A percentile compares a stretch with the other conserved stretches of the same genome.
Conservation (phyloP, 2,888 invertebrate genomes). For the Rhamnusium bicolor region DNA sequence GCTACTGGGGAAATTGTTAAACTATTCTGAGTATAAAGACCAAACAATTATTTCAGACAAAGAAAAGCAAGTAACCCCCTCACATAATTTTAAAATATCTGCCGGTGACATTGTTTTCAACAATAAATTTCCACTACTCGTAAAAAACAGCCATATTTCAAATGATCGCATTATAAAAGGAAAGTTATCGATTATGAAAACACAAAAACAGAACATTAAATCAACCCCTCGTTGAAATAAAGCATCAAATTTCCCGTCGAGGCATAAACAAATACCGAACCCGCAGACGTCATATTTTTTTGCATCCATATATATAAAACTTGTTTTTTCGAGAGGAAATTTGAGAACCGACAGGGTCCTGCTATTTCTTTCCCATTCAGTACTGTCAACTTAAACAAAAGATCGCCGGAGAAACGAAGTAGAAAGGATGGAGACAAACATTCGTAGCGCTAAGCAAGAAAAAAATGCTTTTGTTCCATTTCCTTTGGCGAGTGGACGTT, state of each 20-base stretch:
- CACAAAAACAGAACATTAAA: slow-evolving; percentile 16
- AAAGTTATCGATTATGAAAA: slow-evolving; percentile 14
- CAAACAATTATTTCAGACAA: slow-evolving; percentile 1
- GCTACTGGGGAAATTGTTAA: not conserved
- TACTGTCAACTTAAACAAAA: slow-evolving; percentile 7
- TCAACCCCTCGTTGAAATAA: slow-evolving; percentile 19
- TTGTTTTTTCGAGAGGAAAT: slow-evolving; percentile 8
- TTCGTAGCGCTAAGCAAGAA: slow-evolving; percentile 1
- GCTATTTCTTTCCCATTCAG: slow-evolving; percentile 1
- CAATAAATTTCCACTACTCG: slow-evolving; percentile 16
- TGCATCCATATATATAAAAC: not conserved
- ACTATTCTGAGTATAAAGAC: not conserved
- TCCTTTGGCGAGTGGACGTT: slow-evolving; percentile 11
- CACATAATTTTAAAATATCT: slow-evolving; percentile 21
- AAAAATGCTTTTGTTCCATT: slow-evolving; percentile 23
- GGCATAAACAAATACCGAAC: not conserved
- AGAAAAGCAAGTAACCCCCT: not conserved
- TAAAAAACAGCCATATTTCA: slow-evolving; percentile 20
- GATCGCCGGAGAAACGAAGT: not conserved
- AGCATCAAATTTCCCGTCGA: not conserved
- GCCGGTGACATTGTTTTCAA: slow-evolving; percentile 6
- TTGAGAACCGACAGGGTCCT: not conserved
- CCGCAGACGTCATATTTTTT: not conserved
- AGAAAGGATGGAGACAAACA: slow-evolving; percentile 18
- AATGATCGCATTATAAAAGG: slow-evolving; percentile 11